Conservation (phyloP, 2,797 vertebrate genomes). For the Champsocephalus esox region DNA sequence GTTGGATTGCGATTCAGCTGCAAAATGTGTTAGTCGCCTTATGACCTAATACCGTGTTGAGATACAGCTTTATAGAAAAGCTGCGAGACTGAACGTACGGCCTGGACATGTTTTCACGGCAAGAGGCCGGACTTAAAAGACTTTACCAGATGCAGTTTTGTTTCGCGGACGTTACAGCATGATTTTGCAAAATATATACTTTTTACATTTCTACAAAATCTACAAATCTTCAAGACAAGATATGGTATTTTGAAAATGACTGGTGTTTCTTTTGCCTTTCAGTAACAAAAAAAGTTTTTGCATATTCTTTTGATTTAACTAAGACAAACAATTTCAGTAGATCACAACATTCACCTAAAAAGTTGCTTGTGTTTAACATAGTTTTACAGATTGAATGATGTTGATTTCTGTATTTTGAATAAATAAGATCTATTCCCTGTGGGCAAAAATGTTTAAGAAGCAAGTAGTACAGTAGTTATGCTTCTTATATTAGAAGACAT, state of each 20-base stretch:
- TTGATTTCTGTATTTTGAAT: background rate
- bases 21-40: background rate
- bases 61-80: background rate
- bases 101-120: slow-evolving; percentile 3
- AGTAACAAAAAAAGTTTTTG: background rate
- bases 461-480: background rate
- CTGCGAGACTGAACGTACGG: background rate
- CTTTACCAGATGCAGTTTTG: slow-evolving; percentile 13
- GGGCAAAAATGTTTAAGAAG: background rate
- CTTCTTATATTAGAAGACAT: background rate
- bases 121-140: slow-evolving; percentile 10
- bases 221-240: background rate
- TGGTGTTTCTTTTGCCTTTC: background rate
- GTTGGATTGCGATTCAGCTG: background rate
- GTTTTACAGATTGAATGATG: background rate
- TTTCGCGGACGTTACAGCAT: background rate
- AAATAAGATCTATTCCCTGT: background rate
- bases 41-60: background rate
- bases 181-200: background rate
- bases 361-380: background rate
- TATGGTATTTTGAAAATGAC: background rate
- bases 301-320: background rate
- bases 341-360: background rate
- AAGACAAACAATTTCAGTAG: background rate
- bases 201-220: background rate